These are phyloP conservation scores for Coracopsis vasa DNA, from an alignment of 2,113 vertebrate genomes.

Conservation along the genomic window DNA sequence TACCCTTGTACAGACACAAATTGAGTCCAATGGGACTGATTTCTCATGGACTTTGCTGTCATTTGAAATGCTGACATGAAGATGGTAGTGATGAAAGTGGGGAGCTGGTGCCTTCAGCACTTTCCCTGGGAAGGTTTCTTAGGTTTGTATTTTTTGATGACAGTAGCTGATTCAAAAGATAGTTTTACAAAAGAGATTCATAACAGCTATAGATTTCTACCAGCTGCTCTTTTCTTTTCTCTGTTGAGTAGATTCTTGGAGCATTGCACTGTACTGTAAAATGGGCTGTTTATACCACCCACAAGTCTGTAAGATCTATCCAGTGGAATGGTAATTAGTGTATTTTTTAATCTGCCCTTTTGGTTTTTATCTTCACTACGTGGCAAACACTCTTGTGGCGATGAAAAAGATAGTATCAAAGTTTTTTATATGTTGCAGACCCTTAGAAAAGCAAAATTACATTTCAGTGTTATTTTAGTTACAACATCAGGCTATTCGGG, in stretches of 20 bases:
- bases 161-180: neutral
- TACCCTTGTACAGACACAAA: conserved; percentile 78
- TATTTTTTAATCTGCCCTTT: neutral
- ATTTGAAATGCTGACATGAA: conserved; percentile 79
- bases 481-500: neutral
- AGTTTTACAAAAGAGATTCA: conserved; percentile 20
- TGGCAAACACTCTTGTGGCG: neutral
- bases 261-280: neutral
- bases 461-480: neutral
- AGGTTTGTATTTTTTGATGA: conserved; percentile 39
- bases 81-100: conserved; percentile 32
- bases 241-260: conserved; percentile 2
- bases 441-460: neutral
- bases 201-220: conserved; percentile 14
- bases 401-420: conserved; percentile 11
- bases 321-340: conserved; percentile 33
- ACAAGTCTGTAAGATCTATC: neutral
- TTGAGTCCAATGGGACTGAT: conserved; percentile 82
- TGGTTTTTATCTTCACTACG: conserved; percentile 17
- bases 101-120: conserved; percentile 43
- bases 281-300: neutral
- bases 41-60: conserved; percentile 80
- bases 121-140: conserved; percentile 24
- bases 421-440: neutral
- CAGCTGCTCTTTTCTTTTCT: conserved; percentile 22